A percentile compares a stretch with the other conserved stretches of the same genome.
Evolutionary conservation across 2,888 invertebrate genomes (phyloP).

Genomic region (Idaea biselata): DNA sequence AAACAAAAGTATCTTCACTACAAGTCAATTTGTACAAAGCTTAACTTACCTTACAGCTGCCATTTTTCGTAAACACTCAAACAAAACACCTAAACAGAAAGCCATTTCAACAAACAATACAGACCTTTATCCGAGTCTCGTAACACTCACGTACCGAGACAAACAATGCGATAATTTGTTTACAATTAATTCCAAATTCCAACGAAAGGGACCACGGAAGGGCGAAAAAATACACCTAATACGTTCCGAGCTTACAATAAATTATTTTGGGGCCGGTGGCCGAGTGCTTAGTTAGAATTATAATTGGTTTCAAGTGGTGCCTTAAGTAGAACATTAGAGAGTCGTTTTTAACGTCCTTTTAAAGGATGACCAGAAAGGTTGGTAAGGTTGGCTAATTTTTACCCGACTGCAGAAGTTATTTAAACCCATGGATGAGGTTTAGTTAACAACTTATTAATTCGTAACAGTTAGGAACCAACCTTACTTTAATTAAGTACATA

Average conservation of each 20-base stretch:
- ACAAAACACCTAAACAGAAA: not conserved
- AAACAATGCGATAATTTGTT: constrained; percentile 48
- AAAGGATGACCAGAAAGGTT: constrained; percentile 27
- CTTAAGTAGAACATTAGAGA: constrained; percentile 52
- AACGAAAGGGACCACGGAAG: constrained; percentile 35
- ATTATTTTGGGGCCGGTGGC: constrained; percentile 43
- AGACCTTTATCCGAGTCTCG: constrained; percentile 6
- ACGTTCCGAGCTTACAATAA: constrained; percentile 31
- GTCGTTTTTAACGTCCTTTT: constrained; percentile 45
- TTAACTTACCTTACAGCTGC: not conserved
- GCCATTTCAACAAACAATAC: constrained; percentile 7
- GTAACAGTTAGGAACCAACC: no score
- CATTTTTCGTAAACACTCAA: not conserved
- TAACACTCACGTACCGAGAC: constrained; percentile 27
- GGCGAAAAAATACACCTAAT: constrained; percentile 43
- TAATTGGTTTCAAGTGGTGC: constrained; percentile 67
- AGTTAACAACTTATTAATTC: no score
- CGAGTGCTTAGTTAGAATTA: constrained; percentile 59
- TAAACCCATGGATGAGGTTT: no score
- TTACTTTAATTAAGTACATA: no score
- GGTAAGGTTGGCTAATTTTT: not conserved
- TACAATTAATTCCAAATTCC: constrained; percentile 48
- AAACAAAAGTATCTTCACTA: no score
- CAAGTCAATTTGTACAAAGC: no score
- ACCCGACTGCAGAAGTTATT: no score